Percentiles rank a stretch among this genome's conserved stretches.
Evolutionary conservation across 2,888 invertebrate species (phyloP).

Genomic region (Phortica magna): DNA sequence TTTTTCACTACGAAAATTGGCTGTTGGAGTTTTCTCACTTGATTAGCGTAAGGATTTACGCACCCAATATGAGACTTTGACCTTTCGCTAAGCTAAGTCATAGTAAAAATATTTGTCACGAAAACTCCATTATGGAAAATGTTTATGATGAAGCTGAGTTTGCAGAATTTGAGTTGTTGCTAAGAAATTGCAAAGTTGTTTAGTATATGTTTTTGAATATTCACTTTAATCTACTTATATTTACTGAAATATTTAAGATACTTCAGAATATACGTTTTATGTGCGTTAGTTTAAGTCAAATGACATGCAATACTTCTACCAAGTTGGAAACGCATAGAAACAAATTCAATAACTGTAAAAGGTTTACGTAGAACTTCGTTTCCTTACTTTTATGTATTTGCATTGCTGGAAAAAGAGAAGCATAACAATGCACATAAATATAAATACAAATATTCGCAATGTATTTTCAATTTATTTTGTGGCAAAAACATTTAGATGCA

Average conservation of each 20-base stretch:
- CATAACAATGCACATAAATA: conserved; percentile 1
- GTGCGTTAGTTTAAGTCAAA: conserved; percentile 7
- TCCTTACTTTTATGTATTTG: not conserved
- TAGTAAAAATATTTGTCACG: not conserved
- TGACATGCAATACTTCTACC: not conserved
- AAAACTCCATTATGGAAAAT: conserved; percentile 7
- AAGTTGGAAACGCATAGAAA: no score
- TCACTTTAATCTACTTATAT: no score
- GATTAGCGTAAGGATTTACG: not conserved
- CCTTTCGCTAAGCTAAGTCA: not conserved
- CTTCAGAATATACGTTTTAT: no score
- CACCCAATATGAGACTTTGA: not conserved
- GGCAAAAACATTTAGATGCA: conserved; percentile 23
- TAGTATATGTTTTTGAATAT: no score
- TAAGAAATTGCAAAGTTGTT: no score
- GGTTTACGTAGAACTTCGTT: no score
- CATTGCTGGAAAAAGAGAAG: not conserved
- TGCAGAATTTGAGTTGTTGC: no score
- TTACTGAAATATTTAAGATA: no score
- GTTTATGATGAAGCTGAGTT: not conserved
- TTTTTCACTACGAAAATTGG: conserved; percentile 21
- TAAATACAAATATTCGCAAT: conserved; percentile 27
- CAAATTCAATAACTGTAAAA: no score
- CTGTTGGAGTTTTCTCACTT: conserved; percentile 23
- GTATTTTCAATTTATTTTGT: conserved; percentile 28